These are phyloP conservation scores for Microcebus griseorufus DNA, from an alignment of 2,113 vertebrate genomes.

Conservation along the genomic window DNA sequence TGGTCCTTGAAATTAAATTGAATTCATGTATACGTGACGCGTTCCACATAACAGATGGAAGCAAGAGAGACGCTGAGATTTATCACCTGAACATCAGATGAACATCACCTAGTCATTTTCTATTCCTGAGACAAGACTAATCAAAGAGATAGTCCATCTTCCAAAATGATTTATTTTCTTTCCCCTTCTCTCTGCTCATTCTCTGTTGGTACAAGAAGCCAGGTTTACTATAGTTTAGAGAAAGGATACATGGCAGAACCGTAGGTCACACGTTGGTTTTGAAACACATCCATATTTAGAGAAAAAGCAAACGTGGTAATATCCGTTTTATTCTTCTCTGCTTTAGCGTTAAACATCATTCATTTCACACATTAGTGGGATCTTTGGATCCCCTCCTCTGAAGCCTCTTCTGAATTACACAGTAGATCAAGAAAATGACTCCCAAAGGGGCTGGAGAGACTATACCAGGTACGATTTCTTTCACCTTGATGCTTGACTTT, in stretches of 20 bases:
- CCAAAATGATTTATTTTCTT: slow-evolving; percentile 56
- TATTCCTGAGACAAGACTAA: slow-evolving; percentile 45
- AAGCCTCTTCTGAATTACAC: neutral
- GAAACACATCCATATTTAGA: neutral
- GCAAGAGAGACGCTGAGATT: slow-evolving; percentile 22
- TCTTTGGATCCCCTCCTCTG: neutral
- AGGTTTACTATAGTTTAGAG: neutral
- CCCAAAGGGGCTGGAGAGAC: neutral
- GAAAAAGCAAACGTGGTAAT: neutral
- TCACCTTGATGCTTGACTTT: neutral
- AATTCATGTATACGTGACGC: neutral
- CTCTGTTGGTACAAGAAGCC: slow-evolving; percentile 25
- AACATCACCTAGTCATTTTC: slow-evolving; percentile 34
- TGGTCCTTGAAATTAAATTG: slow-evolving; percentile 69
- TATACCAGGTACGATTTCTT: neutral
- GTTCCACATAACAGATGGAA: neutral
- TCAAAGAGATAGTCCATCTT: slow-evolving; percentile 69
- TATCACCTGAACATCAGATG: neutral
- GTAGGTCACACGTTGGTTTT: neutral
- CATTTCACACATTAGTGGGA: neutral
- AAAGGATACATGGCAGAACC: neutral
- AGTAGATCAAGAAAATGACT: neutral
- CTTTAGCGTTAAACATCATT: neutral
- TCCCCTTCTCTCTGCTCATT: neutral
- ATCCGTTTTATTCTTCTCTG: neutral